phyloP scores from a whole-genome alignment of 2,888 invertebrate genomes.

The Allacma fusca region DNA sequence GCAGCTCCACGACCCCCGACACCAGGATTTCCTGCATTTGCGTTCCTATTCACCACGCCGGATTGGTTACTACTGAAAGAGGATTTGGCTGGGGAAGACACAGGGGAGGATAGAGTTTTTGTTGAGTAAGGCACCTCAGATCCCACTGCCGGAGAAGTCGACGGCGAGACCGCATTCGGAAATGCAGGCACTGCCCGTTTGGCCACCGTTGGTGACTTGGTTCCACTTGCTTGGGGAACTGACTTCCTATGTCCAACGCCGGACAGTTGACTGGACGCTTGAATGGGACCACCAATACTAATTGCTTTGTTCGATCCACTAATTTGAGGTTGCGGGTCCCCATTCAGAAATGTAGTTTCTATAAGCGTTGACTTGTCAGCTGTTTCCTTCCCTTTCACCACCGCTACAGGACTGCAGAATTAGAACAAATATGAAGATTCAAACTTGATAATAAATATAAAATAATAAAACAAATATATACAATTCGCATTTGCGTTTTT shows the following conservation, averaged over 20 bases:
- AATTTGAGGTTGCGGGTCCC: constrained; percentile 50
- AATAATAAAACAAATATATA: too few species aligned
- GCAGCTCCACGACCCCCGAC: constrained; percentile 49
- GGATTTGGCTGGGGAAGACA: constrained; percentile 52
- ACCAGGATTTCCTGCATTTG: constrained; percentile 30
- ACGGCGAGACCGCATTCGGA: constrained; percentile 37
- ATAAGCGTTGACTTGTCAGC: constrained; percentile 78
- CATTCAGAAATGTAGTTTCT: constrained; percentile 66
- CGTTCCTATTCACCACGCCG: constrained; percentile 42
- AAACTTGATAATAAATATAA: constrained; percentile 5
- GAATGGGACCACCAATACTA: constrained; percentile 33
- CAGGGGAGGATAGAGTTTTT: constrained; percentile 43
- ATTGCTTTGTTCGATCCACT: constrained; percentile 6
- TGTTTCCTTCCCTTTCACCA: constrained; percentile 64
- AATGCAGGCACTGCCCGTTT: constrained; percentile 57
- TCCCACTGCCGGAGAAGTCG: constrained; percentile 42
- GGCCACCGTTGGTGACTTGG: constrained; percentile 55
- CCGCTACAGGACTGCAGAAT: constrained; percentile 51
- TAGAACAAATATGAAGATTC: constrained; percentile 12
- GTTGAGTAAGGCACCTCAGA: constrained; percentile 41
- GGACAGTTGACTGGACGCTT: constrained; percentile 20
- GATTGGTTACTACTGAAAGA: constrained; percentile 42
- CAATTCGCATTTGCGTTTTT: too few species aligned
- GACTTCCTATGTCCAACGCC: constrained; percentile 39
- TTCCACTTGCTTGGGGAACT: constrained; percentile 43